These are phyloP conservation scores for Cisticola juncidis DNA, from an alignment of 2,113 vertebrate species.

Conservation along the genomic window DNA sequence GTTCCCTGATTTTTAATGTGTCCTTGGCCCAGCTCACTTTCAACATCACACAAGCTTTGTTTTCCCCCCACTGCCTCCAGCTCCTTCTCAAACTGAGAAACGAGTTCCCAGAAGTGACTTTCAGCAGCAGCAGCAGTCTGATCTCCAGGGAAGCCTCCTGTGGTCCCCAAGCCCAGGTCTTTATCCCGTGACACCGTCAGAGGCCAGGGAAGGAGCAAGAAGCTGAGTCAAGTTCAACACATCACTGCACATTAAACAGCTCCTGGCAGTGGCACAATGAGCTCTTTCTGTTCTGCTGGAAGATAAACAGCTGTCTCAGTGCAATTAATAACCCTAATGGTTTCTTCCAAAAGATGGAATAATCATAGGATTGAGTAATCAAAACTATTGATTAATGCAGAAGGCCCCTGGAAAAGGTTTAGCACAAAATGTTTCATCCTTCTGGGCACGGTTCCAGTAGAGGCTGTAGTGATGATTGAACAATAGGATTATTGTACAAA, in stretches of 20 bases:
- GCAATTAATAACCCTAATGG: slow-evolving; percentile 48
- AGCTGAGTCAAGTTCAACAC: neutral
- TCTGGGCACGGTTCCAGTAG: slow-evolving; percentile 19
- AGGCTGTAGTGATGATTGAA: slow-evolving; percentile 4
- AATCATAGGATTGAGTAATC: slow-evolving; percentile 53
- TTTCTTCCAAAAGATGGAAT: slow-evolving; percentile 38
- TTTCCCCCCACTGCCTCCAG: neutral
- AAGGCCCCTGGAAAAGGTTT: slow-evolving; percentile 16
- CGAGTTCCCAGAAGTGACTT: slow-evolving; percentile 9
- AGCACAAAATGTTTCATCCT: slow-evolving; percentile 13
- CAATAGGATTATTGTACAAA: neutral
- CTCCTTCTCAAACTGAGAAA: neutral
- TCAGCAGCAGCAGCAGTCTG: neutral
- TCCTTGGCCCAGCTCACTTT: neutral
- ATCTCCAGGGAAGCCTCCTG: neutral
- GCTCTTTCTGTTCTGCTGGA: neutral
- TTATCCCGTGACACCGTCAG: neutral
- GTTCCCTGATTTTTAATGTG: neutral
- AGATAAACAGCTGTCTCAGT: slow-evolving; percentile 43
- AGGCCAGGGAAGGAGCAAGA: neutral
- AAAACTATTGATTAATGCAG: slow-evolving; percentile 44
- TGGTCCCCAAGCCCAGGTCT: neutral
- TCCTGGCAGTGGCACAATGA: neutral
- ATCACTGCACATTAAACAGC: neutral
- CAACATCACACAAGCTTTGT: neutral